These are phyloP conservation scores for Coreius guichenoti DNA, from an alignment of 2,797 vertebrate genomes.

Conservation along the genomic window DNA sequence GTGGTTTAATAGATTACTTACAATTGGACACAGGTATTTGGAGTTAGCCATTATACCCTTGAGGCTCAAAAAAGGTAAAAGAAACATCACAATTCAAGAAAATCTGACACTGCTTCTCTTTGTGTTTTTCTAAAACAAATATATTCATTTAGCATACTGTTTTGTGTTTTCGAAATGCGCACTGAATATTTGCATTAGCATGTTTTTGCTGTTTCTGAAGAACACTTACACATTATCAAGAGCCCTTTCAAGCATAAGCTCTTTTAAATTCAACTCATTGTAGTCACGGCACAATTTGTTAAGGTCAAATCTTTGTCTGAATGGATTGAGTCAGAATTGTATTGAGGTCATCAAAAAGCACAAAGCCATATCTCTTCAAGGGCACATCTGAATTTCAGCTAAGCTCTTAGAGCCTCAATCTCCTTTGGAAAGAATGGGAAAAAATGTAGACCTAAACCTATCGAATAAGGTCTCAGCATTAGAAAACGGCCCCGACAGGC, in stretches of 20 bases:
- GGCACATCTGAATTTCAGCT: constrained; percentile 39
- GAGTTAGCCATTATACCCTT: constrained; percentile 75
- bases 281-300: constrained; percentile 46
- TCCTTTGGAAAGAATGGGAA: constrained; percentile 61
- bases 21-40: constrained; percentile 69
- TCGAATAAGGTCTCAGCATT: constrained; percentile 41
- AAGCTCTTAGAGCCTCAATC: constrained; percentile 51
- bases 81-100: constrained; percentile 19
- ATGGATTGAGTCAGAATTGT: constrained; percentile 39
- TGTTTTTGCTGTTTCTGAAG: constrained; percentile 37
- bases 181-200: constrained; percentile 32
- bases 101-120: constrained; percentile 20
- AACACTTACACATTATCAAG: constrained; percentile 44
- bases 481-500: constrained; percentile 23
- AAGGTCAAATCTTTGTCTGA: constrained; percentile 52
- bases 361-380: constrained; percentile 43
- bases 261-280: constrained; percentile 52
- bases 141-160: background rate
- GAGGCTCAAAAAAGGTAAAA: constrained; percentile 51
- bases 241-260: constrained; percentile 38
- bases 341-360: constrained; percentile 51
- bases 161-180: background rate
- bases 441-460: constrained; percentile 42
- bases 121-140: background rate
- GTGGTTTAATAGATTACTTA: constrained; percentile 83